Conservation (phyloP, 2,888 invertebrate species). For the Melanostoma mellinum region DNA sequence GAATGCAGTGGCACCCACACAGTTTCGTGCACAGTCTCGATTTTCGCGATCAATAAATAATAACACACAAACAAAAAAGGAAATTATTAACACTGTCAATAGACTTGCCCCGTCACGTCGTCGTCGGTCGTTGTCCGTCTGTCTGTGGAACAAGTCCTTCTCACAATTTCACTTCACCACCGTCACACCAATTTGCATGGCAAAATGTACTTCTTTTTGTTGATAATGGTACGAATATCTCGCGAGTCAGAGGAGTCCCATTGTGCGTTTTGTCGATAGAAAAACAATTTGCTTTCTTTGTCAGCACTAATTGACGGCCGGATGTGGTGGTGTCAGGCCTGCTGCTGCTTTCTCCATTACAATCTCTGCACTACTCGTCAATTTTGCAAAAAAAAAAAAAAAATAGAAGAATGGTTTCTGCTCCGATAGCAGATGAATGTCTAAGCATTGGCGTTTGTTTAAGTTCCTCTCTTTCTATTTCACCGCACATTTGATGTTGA, state of each 20-base stretch:
- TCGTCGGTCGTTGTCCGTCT: conserved; percentile 11
- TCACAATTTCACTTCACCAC: conserved; percentile 34
- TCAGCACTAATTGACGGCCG: conserved; percentile 69
- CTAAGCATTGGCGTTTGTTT: conserved; percentile 54
- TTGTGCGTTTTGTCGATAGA: conserved; percentile 63
- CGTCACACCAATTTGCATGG: conserved; percentile 49
- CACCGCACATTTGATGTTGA: conserved; percentile 3
- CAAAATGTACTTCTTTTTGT: conserved; percentile 17
- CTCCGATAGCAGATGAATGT: conserved; percentile 40
- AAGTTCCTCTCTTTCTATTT: conserved; percentile 8
- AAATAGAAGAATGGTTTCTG: conserved; percentile 47
- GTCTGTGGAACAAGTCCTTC: conserved; percentile 63
- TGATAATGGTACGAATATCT: conserved; percentile 11
- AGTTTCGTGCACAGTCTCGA: conserved; percentile 51
- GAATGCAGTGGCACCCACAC: conserved; percentile 64
- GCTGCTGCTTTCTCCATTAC: conserved; percentile 62
- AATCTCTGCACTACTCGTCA: conserved; percentile 34
- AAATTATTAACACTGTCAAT: conserved; percentile 42
- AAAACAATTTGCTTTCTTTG: conserved; percentile 60
- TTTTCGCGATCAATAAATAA: conserved; percentile 33
- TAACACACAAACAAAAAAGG: conserved; percentile 19
- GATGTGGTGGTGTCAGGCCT: conserved; percentile 52
- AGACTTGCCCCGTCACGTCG: conserved; percentile 40
- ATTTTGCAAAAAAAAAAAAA: conserved; percentile 25
- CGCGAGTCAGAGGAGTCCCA: conserved; percentile 45